Conservation (phyloP, 2,888 invertebrate genomes). For the Eueremaeus valkanovi region DNA sequence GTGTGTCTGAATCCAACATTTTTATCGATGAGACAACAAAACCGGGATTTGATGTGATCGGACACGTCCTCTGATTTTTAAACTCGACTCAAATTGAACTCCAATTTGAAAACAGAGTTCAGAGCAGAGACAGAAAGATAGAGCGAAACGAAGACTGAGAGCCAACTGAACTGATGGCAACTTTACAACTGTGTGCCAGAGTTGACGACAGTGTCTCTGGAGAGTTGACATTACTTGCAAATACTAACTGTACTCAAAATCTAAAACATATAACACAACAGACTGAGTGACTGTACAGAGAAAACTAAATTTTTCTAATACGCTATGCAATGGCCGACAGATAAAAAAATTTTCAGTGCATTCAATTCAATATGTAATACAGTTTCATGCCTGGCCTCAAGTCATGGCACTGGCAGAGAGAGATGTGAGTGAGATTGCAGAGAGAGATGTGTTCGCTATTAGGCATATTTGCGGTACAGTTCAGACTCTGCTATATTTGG, state of each 20-base stretch:
- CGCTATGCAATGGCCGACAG: conserved; percentile 22
- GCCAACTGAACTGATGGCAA: neutral
- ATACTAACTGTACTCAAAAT: conserved; percentile 1
- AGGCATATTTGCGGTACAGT: conserved; percentile 22
- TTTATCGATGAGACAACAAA: conserved; percentile 21
- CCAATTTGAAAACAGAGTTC: no score
- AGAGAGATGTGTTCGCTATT: neutral
- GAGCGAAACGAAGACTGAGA: neutral
- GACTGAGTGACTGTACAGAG: neutral
- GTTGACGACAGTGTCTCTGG: neutral
- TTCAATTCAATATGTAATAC: conserved; percentile 27
- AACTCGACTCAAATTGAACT: neutral
- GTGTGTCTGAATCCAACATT: no score
- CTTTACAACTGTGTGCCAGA: neutral
- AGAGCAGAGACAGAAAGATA: no score
- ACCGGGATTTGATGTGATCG: conserved; percentile 16
- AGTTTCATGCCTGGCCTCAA: conserved; percentile 22
- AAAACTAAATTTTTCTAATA: conserved; percentile 18
- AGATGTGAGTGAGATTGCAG: neutral
- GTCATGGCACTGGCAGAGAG: conserved; percentile 11
- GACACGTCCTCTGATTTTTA: conserved; percentile 29
- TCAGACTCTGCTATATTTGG: conserved; percentile 10
- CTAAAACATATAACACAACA: neutral
- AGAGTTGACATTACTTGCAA: conserved; percentile 27
- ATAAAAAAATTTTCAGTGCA: neutral